Base-by-base conservation (phyloP, 2,797 vertebrate genomes). In the Martes flavigula region DNA sequence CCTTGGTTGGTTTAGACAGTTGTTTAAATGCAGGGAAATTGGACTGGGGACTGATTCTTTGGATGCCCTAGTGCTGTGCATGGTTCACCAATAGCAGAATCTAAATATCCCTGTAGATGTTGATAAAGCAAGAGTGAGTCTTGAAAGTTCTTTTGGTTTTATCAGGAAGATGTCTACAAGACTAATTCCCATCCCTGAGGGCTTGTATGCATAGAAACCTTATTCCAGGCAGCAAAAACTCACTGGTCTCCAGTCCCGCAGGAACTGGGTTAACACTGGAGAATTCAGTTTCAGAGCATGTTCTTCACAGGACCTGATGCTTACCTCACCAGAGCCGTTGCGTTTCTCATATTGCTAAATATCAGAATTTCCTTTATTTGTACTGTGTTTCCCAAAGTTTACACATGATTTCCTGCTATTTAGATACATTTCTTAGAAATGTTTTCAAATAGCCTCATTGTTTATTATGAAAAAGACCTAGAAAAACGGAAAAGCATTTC, bases 361-460 rank as follows among this genome's bases (percentile, higher is more conserved):
- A 43, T 21, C 62, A 79, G 94, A 46, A 25, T 92, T 95, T 97
- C 78, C 66, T 51, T 66, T 79, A 1, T 86, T 88, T 90, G 40
- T 77, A 43, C 1, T 87, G 3, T 87, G n/a, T 95, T 94, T 92
- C 43, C 73, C 85, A 90, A 78, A 66, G 78, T 73, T 82, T 58
- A 51, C 21, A 83, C 43, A 73, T 35, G 35, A 35, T 92, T 96
- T 96, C 91, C 86, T 95, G 83, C 46, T 78, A 88, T 78, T 91
- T 86, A 73, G 30, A 62, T 46, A 51, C 7, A 30, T 96, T 93
- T 94, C 70, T 96, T 90, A 90, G 68, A 95, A 93, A 90, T 93
- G 30, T 38, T 96, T 95, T 87, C 35, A 77, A 60, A 51, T 88
- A 46, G 56, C 46, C 20, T 93, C 51, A 82, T 81, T 78, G 68